A percentile compares a stretch with the other conserved stretches of the same genome.
Evolutionary conservation across 2,888 invertebrate genomes (phyloP).

Genomic region (Phalera bucephala): DNA sequence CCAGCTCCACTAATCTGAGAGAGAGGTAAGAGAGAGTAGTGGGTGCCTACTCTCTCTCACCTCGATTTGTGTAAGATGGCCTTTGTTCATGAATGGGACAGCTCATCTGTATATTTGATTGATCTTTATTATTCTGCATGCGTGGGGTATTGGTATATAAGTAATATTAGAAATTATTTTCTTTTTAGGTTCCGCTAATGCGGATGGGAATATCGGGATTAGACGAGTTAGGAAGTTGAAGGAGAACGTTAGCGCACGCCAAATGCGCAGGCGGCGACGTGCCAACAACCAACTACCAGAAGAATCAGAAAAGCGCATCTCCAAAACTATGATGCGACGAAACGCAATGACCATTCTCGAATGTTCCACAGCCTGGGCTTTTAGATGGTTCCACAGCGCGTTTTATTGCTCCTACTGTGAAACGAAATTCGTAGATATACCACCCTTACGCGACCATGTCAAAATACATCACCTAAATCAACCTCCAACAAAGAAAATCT

Average conservation of each 20-base stretch:
- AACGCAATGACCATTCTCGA: slow-evolving; percentile 67
- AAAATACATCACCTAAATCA: slow-evolving; percentile 46
- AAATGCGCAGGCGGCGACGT: slow-evolving; percentile 69
- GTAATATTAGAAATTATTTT: slow-evolving; percentile 38
- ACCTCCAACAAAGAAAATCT: slow-evolving; percentile 54
- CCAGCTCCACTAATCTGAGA: too few species aligned
- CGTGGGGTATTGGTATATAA: neutral
- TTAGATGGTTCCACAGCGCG: slow-evolving; percentile 67
- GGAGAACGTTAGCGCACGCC: slow-evolving; percentile 68
- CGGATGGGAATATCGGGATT: slow-evolving; percentile 31
- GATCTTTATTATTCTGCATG: neutral
- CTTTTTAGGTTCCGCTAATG: slow-evolving; percentile 68
- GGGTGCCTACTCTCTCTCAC: too few species aligned
- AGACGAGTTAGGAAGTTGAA: slow-evolving; percentile 66
- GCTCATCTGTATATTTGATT: too few species aligned
- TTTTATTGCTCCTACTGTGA: slow-evolving; percentile 74
- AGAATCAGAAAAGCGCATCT: slow-evolving; percentile 66
- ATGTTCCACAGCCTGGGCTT: slow-evolving; percentile 72
- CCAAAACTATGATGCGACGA: slow-evolving; percentile 72
- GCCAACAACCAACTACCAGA: slow-evolving; percentile 71
- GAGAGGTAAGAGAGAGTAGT: too few species aligned
- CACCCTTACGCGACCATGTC: slow-evolving; percentile 55
- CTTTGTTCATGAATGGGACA: too few species aligned
- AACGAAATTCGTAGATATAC: slow-evolving; percentile 55
- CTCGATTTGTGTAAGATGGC: too few species aligned